phyloP scores from a whole-genome alignment of 2,888 invertebrate genomes.

The Microplitis manilae region DNA sequence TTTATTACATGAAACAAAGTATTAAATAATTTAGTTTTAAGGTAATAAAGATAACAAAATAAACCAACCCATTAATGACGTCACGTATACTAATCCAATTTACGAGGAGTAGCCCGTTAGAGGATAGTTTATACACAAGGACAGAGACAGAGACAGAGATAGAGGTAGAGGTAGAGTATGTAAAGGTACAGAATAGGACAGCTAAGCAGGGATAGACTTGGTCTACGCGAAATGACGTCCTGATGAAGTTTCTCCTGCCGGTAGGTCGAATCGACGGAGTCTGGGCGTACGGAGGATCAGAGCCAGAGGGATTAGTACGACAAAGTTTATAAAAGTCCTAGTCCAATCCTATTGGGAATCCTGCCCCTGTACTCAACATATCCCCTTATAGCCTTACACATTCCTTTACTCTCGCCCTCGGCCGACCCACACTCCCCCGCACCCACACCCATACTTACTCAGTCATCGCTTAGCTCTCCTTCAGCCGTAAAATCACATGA shows the following conservation, averaged over 20 bases:
- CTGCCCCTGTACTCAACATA: conserved; percentile 53
- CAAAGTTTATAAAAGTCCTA: conserved; percentile 70
- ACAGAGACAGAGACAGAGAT: conserved; percentile 21
- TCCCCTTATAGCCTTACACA: conserved; percentile 47
- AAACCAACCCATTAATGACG: conserved; percentile 68
- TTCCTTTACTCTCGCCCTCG: conserved; percentile 43
- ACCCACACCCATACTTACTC: neutral
- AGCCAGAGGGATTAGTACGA: conserved; percentile 66
- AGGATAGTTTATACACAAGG: conserved; percentile 28
- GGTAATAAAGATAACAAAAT: conserved; percentile 50
- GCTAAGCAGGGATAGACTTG: conserved; percentile 57
- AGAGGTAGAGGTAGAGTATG: conserved; percentile 6
- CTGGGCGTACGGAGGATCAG: conserved; percentile 57
- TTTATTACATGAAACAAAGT: no score
- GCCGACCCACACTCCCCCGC: no score
- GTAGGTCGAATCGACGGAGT: conserved; percentile 54
- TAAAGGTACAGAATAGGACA: conserved; percentile 56
- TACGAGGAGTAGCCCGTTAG: conserved; percentile 52
- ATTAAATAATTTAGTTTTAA: no score
- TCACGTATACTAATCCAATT: conserved; percentile 73
- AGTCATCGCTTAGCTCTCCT: no score
- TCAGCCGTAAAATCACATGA: conserved; percentile 17
- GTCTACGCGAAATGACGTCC: conserved; percentile 67
- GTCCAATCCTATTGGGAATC: conserved; percentile 51
- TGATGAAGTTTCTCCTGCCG: conserved; percentile 69